Percentiles rank a stretch among this genome's conserved stretches.
phyloP scores from a whole-genome alignment of 2,888 invertebrate genomes.

The Zele albiditarsus region DNA sequence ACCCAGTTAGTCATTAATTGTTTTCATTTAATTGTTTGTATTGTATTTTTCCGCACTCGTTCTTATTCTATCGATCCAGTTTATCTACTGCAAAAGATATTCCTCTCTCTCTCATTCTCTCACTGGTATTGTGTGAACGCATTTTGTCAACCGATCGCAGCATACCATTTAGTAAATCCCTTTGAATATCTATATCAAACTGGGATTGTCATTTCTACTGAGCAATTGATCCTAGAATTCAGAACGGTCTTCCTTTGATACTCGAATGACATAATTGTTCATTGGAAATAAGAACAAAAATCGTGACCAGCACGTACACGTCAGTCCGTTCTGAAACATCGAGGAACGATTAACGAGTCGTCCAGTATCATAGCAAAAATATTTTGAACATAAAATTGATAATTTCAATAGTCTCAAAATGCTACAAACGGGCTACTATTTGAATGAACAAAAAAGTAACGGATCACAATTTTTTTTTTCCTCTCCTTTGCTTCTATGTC shows the following conservation, averaged over 20 bases:
- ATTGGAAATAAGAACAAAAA: constrained; percentile 35
- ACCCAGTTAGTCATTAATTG: constrained; percentile 18
- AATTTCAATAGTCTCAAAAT: constrained; percentile 21
- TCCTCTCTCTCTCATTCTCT: constrained; percentile 45
- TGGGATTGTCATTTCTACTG: constrained; percentile 38
- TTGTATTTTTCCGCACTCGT: constrained; percentile 12
- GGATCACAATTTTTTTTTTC: constrained; percentile 24
- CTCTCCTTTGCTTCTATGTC: constrained; percentile 3
- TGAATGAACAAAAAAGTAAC: background rate
- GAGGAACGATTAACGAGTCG: constrained; percentile 28
- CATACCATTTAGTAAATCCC: constrained; percentile 31
- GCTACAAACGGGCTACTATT: background rate
- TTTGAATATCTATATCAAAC: constrained; percentile 14
- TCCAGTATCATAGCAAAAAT: constrained; percentile 1
- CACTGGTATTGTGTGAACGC: constrained; percentile 1
- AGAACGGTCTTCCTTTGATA: constrained; percentile 9
- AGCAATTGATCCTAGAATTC: constrained; percentile 36
- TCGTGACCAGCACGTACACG: constrained; percentile 59
- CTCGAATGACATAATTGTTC: background rate
- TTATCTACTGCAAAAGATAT: constrained; percentile 51
- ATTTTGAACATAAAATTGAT: constrained; percentile 22
- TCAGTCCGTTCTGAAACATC: constrained; percentile 36
- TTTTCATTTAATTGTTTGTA: background rate
- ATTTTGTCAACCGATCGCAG: constrained; percentile 32
- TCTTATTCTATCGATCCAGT: constrained; percentile 37